These are phyloP conservation scores for Austrolebias charrua DNA, from an alignment of 2,797 vertebrate genomes.

Conservation along the genomic window DNA sequence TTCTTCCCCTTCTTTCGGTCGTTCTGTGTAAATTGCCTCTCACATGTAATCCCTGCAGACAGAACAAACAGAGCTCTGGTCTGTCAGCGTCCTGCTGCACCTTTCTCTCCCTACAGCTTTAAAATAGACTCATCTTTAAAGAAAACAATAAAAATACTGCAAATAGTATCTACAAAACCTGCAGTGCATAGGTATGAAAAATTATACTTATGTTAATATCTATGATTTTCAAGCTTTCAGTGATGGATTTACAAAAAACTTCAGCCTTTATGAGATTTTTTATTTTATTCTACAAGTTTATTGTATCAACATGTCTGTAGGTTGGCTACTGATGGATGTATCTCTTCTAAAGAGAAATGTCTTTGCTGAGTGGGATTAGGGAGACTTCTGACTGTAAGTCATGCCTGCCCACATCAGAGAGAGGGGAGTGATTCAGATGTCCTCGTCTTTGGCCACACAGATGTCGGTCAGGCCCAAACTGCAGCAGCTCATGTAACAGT, in stretches of 20 bases:
- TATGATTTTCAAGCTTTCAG: too few species aligned
- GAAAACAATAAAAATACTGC: slow-evolving; percentile 44
- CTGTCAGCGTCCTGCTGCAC: slow-evolving; percentile 11
- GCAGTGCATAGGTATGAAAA: too few species aligned
- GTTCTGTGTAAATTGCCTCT: slow-evolving; percentile 19
- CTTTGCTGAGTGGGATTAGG: slow-evolving; percentile 34
- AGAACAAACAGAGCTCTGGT: slow-evolving; percentile 18
- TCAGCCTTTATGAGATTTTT: too few species aligned
- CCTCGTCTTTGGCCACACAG: slow-evolving; percentile 38
- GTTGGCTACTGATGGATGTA: not conserved
- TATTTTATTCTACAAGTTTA: too few species aligned
- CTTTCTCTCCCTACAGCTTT: slow-evolving; percentile 18
- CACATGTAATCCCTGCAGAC: slow-evolving; percentile 2
- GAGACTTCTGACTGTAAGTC: slow-evolving; percentile 27
- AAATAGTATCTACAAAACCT: too few species aligned
- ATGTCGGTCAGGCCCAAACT: slow-evolving; percentile 27
- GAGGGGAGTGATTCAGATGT: slow-evolving; percentile 38
- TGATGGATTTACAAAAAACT: too few species aligned
- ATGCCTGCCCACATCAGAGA: slow-evolving; percentile 40
- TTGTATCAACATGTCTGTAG: not conserved
- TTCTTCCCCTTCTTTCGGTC: slow-evolving; percentile 15
- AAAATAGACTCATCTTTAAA: slow-evolving; percentile 38
- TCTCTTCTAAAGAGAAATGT: slow-evolving; percentile 14
- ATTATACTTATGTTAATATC: too few species aligned
- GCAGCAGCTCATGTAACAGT: slow-evolving; percentile 31